Evolutionary conservation across 2,797 vertebrate genomes (phyloP), one percentile per base, ranked within the genome.

Genomic region (Neostethus bicornis): DNA sequence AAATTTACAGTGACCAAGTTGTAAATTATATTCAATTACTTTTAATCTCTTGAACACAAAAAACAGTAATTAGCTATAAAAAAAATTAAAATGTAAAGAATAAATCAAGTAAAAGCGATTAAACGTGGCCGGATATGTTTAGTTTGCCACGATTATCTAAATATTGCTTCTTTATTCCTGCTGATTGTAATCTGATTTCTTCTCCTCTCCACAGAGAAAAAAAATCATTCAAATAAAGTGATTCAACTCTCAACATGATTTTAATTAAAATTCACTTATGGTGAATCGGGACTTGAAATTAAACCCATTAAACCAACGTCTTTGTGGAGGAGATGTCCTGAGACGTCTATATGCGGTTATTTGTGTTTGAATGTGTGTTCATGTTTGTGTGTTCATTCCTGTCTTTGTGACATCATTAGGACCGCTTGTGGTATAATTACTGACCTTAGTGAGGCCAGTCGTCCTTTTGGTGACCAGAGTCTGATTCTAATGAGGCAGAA

Each of bases 201-300:
- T 25, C 26, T 51, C 7, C 49, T 58, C 58, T 52, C 51, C 21
- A 6, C 6, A 12, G 52, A 61, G 63, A 66, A 59, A 66, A 23
- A 42, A 47, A 80, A 56, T 61, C 61, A 70, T 87, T 83, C 83
- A 81, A 85, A 85, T 81, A 77, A 88, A 81, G 84, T 84, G 90
- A 87, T 83, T 75, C 81, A 79, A 83, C 80, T 86, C 80, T 80
- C 81, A 73, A 83, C 82, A 83, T 85, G 85, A 62, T 75, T 69
- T 86, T 89, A 84, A 90, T 87, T 89, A 87, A 89, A 86, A 84
- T 82, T 79, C 78, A 89, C 83, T 89, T 86, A 87, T 87, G 67
- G 21, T 72, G 69, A 68, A 61, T 56, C 71, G 77, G 66, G 71
- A 84, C 69, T 82, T 66, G 64, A 80, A 73, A 80, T 72, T 43